A percentile compares a stretch with the other conserved stretches of the same genome.
Evolutionary conservation across 2,888 invertebrate species (phyloP).

Genomic region (Acronicta psi): DNA sequence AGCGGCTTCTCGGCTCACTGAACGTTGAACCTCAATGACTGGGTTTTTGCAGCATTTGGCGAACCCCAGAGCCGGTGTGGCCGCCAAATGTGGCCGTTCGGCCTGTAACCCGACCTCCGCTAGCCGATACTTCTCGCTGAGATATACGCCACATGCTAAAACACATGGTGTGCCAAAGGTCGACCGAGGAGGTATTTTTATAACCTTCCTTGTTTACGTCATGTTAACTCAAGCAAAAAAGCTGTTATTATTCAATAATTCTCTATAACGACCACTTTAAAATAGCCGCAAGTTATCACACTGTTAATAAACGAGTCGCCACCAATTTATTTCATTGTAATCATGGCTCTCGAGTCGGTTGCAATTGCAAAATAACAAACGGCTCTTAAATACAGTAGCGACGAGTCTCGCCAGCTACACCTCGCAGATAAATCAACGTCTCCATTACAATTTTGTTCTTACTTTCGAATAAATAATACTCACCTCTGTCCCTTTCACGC

Average conservation of each 20-base stretch:
- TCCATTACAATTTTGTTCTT: conserved; percentile 81
- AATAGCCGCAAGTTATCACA: conserved; percentile 50
- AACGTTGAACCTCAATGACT: conserved; percentile 71
- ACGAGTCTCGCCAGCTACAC: conserved; percentile 64
- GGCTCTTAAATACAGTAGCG: conserved; percentile 81
- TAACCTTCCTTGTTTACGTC: conserved; percentile 71
- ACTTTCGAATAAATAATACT: conserved; percentile 78
- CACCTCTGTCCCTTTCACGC: conserved; percentile 80
- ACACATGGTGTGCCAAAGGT: conserved; percentile 82
- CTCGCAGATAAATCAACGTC: conserved; percentile 82
- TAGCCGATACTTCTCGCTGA: conserved; percentile 72
- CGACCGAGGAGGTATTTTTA: conserved; percentile 82
- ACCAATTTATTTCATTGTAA: conserved; percentile 78
- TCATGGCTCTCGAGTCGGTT: conserved; percentile 64
- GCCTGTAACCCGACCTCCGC: conserved; percentile 74
- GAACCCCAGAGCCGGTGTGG: conserved; percentile 72
- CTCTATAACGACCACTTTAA: conserved; percentile 47
- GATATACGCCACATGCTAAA: conserved; percentile 80
- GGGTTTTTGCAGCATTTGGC: conserved; percentile 79
- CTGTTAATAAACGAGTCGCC: conserved; percentile 59
- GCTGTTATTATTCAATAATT: conserved; percentile 56
- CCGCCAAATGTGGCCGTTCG: conserved; percentile 75
- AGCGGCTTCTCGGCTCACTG: conserved; percentile 69
- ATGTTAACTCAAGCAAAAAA: conserved; percentile 55
- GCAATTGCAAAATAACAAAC: conserved; percentile 78